A percentile compares a stretch with the other conserved stretches of the same genome.
Conservation (phyloP, 2,888 invertebrate genomes). For the Synanthedon myopaeformis region DNA sequence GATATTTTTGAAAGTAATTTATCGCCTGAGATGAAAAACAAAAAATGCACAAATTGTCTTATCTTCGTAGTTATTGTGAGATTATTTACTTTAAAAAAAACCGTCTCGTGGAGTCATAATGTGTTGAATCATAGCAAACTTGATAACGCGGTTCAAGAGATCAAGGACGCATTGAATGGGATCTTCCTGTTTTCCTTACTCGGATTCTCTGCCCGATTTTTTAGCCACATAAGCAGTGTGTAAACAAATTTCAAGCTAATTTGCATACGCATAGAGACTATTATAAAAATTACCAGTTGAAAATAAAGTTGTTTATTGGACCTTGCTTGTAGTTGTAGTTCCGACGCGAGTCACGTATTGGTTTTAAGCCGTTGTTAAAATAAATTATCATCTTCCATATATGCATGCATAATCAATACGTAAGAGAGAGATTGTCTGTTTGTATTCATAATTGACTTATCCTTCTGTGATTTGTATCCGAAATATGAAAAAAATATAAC, state of each 20-base stretch:
- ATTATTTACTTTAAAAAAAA: neutral
- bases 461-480: neutral
- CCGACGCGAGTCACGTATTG: conserved; percentile 43
- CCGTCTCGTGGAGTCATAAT: neutral
- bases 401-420: neutral
- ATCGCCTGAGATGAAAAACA: too few relatives aligned
- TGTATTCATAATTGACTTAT: neutral
- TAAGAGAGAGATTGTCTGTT: neutral
- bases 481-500: too few relatives aligned
- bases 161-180: conserved; percentile 33
- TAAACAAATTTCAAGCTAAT: conserved; percentile 19
- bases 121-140: neutral
- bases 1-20: too few relatives aligned
- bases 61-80: too few relatives aligned
- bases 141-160: conserved; percentile 11
- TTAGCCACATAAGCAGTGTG: neutral
- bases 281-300: conserved; percentile 6
- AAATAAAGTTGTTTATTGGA: conserved; percentile 12
- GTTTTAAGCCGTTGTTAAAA: neutral
- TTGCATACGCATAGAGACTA: conserved; percentile 13
- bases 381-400: neutral
- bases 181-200: conserved; percentile 58
- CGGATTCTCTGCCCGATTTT: conserved; percentile 18
- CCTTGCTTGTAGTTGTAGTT: conserved; percentile 29
- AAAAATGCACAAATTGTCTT: too few relatives aligned